Evolutionary conservation across 2,888 invertebrate genomes (phyloP).

Genomic region (Drosophila setosimentum): DNA sequence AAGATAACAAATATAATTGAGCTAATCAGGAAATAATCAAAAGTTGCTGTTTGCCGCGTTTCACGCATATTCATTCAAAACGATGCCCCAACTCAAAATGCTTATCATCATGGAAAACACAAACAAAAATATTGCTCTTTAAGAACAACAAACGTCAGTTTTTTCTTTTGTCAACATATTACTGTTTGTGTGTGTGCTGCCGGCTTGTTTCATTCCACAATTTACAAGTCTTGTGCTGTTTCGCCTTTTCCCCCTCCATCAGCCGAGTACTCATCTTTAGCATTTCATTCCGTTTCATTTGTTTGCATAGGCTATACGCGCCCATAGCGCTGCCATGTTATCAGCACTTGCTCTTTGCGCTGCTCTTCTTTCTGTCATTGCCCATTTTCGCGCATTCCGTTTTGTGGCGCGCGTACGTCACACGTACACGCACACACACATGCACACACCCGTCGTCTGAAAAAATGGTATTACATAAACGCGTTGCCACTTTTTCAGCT

Average conservation of each 20-base stretch:
- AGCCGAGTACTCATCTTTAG: slow-evolving; percentile 1
- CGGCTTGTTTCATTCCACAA: slow-evolving; percentile 57
- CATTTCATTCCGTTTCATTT: slow-evolving; percentile 44
- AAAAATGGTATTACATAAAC: slow-evolving; percentile 70
- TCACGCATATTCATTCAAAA: slow-evolving; percentile 7
- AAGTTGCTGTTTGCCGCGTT: slow-evolving; percentile 8
- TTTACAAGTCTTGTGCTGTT: slow-evolving; percentile 9
- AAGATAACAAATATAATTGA: slow-evolving; percentile 22
- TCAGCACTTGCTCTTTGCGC: slow-evolving; percentile 55
- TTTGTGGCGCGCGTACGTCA: slow-evolving; percentile 70
- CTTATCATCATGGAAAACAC: not conserved
- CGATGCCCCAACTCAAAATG: not conserved
- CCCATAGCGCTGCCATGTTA: slow-evolving; percentile 48
- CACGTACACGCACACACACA: slow-evolving; percentile 59
- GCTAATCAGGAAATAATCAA: slow-evolving; percentile 49
- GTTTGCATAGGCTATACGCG: slow-evolving; percentile 37
- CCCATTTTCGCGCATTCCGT: slow-evolving; percentile 65
- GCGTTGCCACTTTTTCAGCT: slow-evolving; percentile 66
- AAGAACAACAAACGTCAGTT: slow-evolving; percentile 61
- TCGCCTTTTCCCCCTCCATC: slow-evolving; percentile 1
- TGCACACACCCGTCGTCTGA: slow-evolving; percentile 49
- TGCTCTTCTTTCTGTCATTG: slow-evolving; percentile 40
- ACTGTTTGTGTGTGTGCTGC: slow-evolving; percentile 30
- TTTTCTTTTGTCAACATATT: slow-evolving; percentile 49
- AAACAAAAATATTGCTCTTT: slow-evolving; percentile 20